Base-by-base conservation (phyloP, 2,113 vertebrate genomes). In the Sciurus niger region DNA sequence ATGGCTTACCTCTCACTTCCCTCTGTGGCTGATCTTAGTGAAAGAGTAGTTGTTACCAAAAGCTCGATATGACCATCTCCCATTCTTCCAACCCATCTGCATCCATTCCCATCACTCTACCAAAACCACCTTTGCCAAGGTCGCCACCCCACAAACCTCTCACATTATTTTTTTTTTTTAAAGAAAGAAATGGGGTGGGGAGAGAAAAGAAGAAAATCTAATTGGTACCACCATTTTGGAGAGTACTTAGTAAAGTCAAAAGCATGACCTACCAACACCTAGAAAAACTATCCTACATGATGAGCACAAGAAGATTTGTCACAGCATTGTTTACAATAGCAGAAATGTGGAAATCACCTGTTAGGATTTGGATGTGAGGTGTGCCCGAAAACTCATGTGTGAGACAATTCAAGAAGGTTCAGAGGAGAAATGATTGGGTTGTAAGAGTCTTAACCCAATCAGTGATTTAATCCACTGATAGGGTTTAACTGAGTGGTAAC, bases 311-410 rank as follows among this genome's bases (percentile, higher is more conserved):
- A 79, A 68, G 34, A 32, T 55, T 70, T 55, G 8, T 80, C 74
- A 72, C 34, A 72, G 46, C 48, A 43, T 11, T 68, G 16, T 43
- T 46, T 32, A 0, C 8, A 60, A 89, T 30, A 68, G 43, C 22
- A 96, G 85, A 95, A 60, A 93, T 32, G 34, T 91, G 70, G 55
- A 96, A 89, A 92, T 83, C 22, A 48, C 7, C 1, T 48, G 46
- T 48, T 8, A 48, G 4, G 46, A 9, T 48, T 6, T 48, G 46
- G 46, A 48, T 48, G 46, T 48, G 46, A 48, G 46, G 46, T 48
- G 46, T 48, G 4, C 46, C 46, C 46, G 9, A 48, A 9, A 48
- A 9, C 46, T 48, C 46, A 48, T 9, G 46, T 48, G 46, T 48
- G 46, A 48, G 46, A 48, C 46, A 48, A 48, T 48, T 8, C 46